phyloP scores from a whole-genome alignment of 2,888 invertebrate species.

The Cyrtodaria siliqua region DNA sequence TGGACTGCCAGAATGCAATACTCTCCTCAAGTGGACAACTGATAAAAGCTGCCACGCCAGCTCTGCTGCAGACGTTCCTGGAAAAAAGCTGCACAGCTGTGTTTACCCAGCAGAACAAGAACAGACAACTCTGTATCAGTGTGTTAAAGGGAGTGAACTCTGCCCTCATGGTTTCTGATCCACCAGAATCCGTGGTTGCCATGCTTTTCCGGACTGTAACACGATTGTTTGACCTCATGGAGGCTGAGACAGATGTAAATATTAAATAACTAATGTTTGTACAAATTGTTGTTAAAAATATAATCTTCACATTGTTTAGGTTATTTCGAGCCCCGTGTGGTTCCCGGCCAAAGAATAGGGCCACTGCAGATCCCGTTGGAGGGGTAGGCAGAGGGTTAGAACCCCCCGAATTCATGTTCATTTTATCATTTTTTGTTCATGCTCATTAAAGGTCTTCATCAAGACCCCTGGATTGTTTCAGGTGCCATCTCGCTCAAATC shows the following conservation, averaged over 20 bases:
- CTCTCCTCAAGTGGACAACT: constrained; percentile 26
- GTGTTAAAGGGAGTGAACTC: constrained; percentile 72
- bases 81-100: constrained; percentile 33
- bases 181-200: constrained; percentile 76
- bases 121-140: constrained; percentile 31
- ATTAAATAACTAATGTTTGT: too few species aligned
- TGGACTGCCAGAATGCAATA: constrained; percentile 44
- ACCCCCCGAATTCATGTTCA: too few species aligned
- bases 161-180: constrained; percentile 78
- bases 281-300: too few species aligned
- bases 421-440: too few species aligned
- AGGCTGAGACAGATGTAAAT: constrained; percentile 59
- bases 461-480: too few species aligned
- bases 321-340: too few species aligned
- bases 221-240: constrained; percentile 61
- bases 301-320: too few species aligned
- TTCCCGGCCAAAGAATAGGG: too few species aligned
- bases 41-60: constrained; percentile 54
- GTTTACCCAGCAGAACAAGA: constrained; percentile 46
- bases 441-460: too few species aligned
- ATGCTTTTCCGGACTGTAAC: constrained; percentile 69
- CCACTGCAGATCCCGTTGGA: too few species aligned
- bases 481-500: too few species aligned
- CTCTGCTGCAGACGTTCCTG: constrained; percentile 68
- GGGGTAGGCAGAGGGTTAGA: too few species aligned